Percentiles rank a stretch among this genome's conserved stretches.
Evolutionary conservation across 2,888 invertebrate genomes (phyloP).

Genomic region (Drosophila peninsularis): DNA sequence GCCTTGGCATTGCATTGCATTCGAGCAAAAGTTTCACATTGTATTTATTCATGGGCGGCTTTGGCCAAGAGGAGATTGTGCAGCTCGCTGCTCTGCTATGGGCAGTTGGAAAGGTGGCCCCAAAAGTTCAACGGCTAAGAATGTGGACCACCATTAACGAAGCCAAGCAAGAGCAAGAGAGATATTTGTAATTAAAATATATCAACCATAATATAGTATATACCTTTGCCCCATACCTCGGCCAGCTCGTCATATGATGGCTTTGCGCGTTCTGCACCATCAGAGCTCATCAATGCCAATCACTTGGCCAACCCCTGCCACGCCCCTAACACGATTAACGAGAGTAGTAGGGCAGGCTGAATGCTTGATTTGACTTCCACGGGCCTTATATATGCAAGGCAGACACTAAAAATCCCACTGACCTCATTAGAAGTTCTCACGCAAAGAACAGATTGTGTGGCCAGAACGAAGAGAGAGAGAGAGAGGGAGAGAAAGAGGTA

Average conservation of each 20-base stretch:
- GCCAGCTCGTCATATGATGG: not conserved
- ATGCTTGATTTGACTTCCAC: slow-evolving; percentile 59
- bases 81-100: slow-evolving; percentile 6
- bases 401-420: slow-evolving; percentile 60
- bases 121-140: slow-evolving; percentile 20
- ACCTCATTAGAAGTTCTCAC: slow-evolving; percentile 78
- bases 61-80: slow-evolving; percentile 26
- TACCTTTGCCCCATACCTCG: too few relatives aligned
- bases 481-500: not conserved
- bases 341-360: slow-evolving; percentile 72
- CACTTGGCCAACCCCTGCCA: not conserved
- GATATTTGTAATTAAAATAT: not conserved
- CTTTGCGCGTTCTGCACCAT: not conserved
- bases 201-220: too few relatives aligned
- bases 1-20: slow-evolving; percentile 53
- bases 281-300: slow-evolving; percentile 5
- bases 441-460: slow-evolving; percentile 55
- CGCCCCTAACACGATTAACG: slow-evolving; percentile 32
- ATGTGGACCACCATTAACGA: slow-evolving; percentile 7
- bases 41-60: slow-evolving; percentile 48
- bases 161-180: not conserved
- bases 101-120: slow-evolving; percentile 8
- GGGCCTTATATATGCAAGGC: slow-evolving; percentile 34
- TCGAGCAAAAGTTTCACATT: slow-evolving; percentile 59
- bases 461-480: slow-evolving; percentile 5